Evolutionary conservation across 2,113 vertebrate genomes (phyloP).

Genomic region (Varanus komodoensis): DNA sequence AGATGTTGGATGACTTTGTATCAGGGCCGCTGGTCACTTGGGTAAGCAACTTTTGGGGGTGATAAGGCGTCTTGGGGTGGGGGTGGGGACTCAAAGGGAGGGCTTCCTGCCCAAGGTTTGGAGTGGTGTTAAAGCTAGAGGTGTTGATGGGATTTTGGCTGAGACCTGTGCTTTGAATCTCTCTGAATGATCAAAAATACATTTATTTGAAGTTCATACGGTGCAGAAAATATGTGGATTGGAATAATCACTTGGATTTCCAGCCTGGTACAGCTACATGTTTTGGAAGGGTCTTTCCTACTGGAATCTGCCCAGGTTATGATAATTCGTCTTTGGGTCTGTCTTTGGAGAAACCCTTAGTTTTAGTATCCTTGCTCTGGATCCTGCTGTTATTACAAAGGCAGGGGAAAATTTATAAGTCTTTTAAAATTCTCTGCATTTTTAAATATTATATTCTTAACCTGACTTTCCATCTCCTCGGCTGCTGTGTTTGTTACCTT

Average conservation of each 20-base stretch:
- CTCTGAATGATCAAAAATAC: not conserved
- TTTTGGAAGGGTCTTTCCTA: not conserved
- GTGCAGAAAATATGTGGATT: not conserved
- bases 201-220: not conserved
- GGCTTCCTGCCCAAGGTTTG: not conserved
- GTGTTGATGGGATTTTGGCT: not conserved
- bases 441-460: too few species aligned
- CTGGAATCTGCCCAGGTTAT: not conserved
- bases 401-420: too few species aligned
- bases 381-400: too few species aligned
- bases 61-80: not conserved
- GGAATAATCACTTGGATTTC: not conserved
- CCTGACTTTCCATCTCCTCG: too few species aligned
- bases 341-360: too few species aligned
- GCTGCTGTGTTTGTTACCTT: too few species aligned
- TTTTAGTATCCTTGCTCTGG: too few species aligned
- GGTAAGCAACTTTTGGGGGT: slow-evolving; percentile 70
- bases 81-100: not conserved
- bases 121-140: not conserved
- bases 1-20: slow-evolving; percentile 83
- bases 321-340: not conserved
- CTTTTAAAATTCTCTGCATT: too few species aligned
- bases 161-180: not conserved
- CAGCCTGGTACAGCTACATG: not conserved
- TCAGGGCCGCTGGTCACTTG: slow-evolving; percentile 80